Conservation (phyloP, 2,113 vertebrate species). For the Sisor rabdophorus region DNA sequence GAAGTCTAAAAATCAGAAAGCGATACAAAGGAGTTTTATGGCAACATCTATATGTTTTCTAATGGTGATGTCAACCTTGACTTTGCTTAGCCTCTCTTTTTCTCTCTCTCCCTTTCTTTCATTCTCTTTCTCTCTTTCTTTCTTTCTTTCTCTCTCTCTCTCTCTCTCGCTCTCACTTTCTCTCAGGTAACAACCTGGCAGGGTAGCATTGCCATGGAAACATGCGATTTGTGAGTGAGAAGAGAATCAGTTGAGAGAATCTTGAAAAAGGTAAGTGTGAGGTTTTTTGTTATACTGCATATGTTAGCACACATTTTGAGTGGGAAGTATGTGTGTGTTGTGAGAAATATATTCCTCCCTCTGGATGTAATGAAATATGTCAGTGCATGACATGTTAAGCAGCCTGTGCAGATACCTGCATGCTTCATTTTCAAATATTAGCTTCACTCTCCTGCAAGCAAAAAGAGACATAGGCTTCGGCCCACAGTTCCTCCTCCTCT, state of each 20-base stretch:
- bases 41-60: constrained; percentile 16
- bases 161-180: constrained; percentile 8
- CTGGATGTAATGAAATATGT: constrained; percentile 43
- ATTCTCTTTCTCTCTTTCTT: constrained; percentile 1
- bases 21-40: constrained; percentile 11
- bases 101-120: constrained; percentile 14
- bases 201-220: constrained; percentile 53
- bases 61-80: constrained; percentile 33
- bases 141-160: constrained; percentile 26
- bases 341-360: constrained; percentile 35
- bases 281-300: constrained; percentile 38
- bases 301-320: constrained; percentile 45
- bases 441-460: constrained; percentile 17
- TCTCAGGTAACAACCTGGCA: constrained; percentile 49
- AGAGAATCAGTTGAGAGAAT: constrained; percentile 50
- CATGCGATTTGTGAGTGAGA: constrained; percentile 51
- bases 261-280: constrained; percentile 50
- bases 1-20: constrained; percentile 7
- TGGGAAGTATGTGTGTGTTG: constrained; percentile 38
- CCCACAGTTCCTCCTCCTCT: constrained; percentile 35
- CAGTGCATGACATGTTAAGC: constrained; percentile 40
- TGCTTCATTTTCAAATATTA: constrained; percentile 46
- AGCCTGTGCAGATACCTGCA: constrained; percentile 40
- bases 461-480: constrained; percentile 17
- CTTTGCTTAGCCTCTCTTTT: constrained; percentile 15